Percentiles rank a stretch among this genome's conserved stretches.
phyloP scores from a whole-genome alignment of 2,113 vertebrate genomes.

The Spea multiplicata region DNA sequence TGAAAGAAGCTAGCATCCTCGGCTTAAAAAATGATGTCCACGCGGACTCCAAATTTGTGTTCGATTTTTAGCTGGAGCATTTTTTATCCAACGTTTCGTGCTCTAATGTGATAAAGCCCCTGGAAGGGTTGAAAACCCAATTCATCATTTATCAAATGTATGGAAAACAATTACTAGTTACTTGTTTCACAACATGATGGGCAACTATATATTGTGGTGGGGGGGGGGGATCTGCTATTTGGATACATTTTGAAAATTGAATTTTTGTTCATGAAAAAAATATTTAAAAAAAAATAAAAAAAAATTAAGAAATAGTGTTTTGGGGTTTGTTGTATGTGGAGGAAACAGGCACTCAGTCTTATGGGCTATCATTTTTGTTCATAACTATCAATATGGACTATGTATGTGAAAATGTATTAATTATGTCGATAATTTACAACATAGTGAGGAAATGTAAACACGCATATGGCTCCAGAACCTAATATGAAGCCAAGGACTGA shows the following conservation, averaged over 20 bases:
- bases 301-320: no score
- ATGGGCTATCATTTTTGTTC: no score
- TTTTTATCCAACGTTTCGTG: constrained; percentile 76
- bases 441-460: no score
- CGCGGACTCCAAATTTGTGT: constrained; percentile 71
- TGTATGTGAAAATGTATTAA: no score
- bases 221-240: not conserved
- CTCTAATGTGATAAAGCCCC: constrained; percentile 76
- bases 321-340: no score
- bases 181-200: not conserved
- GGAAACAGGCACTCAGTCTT: no score
- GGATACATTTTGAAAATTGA: not conserved
- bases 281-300: no score
- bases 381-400: no score
- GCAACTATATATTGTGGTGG: not conserved
- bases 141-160: constrained; percentile 81
- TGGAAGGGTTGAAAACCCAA: constrained; percentile 77
- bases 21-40: constrained; percentile 69
- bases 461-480: no score
- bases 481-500: no score
- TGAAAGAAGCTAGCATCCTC: constrained; percentile 73
- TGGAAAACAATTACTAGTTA: constrained; percentile 71
- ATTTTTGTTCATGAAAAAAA: no score
- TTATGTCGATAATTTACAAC: no score
- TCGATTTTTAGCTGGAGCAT: constrained; percentile 74